Percentiles rank a stretch among this genome's conserved stretches.
Evolutionary conservation across 1,140 invertebrate genomes (phyloP).

Genomic region (Drosophila kanapiae): DNA sequence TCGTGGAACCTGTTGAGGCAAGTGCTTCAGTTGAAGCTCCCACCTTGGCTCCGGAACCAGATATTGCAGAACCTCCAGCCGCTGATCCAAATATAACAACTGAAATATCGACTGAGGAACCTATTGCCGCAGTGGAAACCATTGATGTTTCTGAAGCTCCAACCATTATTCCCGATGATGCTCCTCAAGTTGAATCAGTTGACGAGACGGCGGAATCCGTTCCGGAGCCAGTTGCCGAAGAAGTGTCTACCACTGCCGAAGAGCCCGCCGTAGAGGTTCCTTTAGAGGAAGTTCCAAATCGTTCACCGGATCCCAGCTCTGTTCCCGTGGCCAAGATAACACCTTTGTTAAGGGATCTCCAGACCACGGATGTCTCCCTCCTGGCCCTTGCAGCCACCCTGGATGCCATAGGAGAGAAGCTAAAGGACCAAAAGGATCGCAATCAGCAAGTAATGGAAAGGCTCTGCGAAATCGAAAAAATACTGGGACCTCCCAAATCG

Average conservation of each 20-base stretch:
- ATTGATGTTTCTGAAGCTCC: neutral
- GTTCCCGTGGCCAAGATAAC: constrained; percentile 64
- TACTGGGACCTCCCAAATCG: constrained; percentile 48
- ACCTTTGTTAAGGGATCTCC: constrained; percentile 55
- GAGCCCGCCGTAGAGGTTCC: neutral
- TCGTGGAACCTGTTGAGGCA: neutral
- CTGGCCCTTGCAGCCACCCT: constrained; percentile 64
- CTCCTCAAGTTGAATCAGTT: neutral
- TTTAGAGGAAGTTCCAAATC: neutral
- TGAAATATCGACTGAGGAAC: neutral
- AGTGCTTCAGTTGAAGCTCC: neutral
- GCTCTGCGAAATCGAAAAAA: constrained; percentile 72
- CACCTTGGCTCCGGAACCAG: neutral
- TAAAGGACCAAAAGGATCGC: constrained; percentile 58
- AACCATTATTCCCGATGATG: neutral
- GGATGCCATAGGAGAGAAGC: constrained; percentile 62
- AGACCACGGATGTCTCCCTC: constrained; percentile 59
- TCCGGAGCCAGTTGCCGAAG: neutral
- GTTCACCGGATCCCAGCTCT: constrained; percentile 14
- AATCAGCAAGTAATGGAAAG: constrained; percentile 67
- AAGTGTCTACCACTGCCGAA: neutral
- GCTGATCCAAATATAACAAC: neutral
- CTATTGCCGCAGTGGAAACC: neutral
- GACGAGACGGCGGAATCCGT: neutral
- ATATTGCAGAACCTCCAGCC: neutral